Base-by-base conservation (phyloP, 2,113 vertebrate genomes). In the Cathartes aura region DNA sequence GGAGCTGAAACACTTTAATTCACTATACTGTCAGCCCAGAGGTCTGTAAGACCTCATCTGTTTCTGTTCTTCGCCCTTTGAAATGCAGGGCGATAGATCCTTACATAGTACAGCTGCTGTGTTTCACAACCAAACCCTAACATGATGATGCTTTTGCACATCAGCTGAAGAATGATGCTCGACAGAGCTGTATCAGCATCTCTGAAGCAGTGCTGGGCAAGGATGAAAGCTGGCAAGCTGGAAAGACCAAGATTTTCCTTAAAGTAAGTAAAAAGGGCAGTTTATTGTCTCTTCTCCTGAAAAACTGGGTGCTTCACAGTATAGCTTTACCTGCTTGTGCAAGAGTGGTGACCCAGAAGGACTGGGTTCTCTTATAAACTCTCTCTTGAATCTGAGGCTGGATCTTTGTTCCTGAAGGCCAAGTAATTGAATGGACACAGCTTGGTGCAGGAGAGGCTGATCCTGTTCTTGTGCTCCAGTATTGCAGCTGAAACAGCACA, bases 161-260 rank as follows among this genome's bases (percentile, higher is more conserved):
- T 15, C 84, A 98, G 97, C 68, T 96, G 85, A 98, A 98, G 98
- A 98, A 98, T 63, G 98, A 98, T 66, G 82, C 62, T 87, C 97
- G 87, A 19, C 95, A 96, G 85, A 99, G 99, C 98, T 98, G 98
- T 68, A 96, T 98, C 91, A 95, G 90, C 92, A 99, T 99, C 32
- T 98, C 98, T 6, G 79, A 99, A 55, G 96, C 53, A 32, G 88
- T 98, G 74, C 97, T 99, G 38, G 86, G 92, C 55, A 97, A 93
- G 87, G 83, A 98, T 60, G 98, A 98, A n/a, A 99, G 99, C 94
- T 99, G 99, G 99, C 99, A 99, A 98, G 96, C 98, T 53, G 99
- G 99, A 81, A 99, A 97, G 97, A 99, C 98, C 42, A 99, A 99
- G 97, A 98, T 99, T 88, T 99, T 99, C 97, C 97, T 99, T 38